These are phyloP conservation scores for Caradrina kadenii DNA, from an alignment of 2,888 invertebrate species.

Conservation along the genomic window DNA sequence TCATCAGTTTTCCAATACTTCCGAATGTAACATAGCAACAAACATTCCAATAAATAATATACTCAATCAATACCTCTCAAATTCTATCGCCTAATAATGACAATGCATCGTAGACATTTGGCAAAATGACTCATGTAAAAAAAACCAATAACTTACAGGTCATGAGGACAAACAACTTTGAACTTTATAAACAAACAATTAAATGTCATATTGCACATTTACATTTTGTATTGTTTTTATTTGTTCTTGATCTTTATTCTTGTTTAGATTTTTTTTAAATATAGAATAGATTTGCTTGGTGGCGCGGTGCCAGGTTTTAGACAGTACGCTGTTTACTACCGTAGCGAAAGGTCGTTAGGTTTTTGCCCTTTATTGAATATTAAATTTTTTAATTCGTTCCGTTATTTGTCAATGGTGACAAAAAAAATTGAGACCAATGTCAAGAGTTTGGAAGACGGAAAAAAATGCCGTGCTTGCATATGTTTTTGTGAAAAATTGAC, in stretches of 20 bases:
- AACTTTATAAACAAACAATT: conserved; percentile 44
- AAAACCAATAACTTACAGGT: conserved; percentile 29
- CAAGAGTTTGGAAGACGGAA: conserved; percentile 53
- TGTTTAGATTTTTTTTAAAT: conserved; percentile 73
- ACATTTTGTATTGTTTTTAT: conserved; percentile 56
- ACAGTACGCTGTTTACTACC: conserved; percentile 79
- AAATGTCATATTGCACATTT: conserved; percentile 42
- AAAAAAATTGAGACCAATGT: conserved; percentile 33
- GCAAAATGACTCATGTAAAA: conserved; percentile 53
- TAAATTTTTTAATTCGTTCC: conserved; percentile 1
- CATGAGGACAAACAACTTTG: conserved; percentile 48
- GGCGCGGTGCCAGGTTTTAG: conserved; percentile 78
- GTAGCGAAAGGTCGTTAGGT: conserved; percentile 57
- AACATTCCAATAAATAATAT: conserved; percentile 28
- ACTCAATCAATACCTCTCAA: conserved; percentile 48
- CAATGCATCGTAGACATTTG: conserved; percentile 47
- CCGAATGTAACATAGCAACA: conserved; percentile 1
- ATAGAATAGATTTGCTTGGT: conserved; percentile 71
- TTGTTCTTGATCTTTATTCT: conserved; percentile 66
- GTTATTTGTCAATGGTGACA: conserved; percentile 12
- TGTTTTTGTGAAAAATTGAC: conserved; percentile 34
- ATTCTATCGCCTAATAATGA: conserved; percentile 31
- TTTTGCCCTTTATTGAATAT: conserved; percentile 24
- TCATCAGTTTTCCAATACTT: too few relatives aligned
- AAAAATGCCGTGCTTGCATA: conserved; percentile 45